phyloP scores from a whole-genome alignment of 2,797 vertebrate genomes.

The Pseudopleuronectes americanus region DNA sequence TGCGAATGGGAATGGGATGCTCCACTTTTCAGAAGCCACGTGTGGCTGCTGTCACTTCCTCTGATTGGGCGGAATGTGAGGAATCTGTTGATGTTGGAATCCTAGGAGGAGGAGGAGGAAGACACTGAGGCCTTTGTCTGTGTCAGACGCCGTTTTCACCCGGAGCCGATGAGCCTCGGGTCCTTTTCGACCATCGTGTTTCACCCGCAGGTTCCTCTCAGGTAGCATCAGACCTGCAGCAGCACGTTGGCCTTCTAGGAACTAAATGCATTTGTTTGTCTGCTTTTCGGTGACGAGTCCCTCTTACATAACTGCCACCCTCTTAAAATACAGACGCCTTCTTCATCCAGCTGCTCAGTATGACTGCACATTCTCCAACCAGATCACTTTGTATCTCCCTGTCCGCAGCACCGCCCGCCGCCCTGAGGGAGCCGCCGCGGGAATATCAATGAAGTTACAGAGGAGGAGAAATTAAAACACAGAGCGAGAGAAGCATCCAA shows the following conservation, averaged over 20 bases:
- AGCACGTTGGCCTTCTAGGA: background rate
- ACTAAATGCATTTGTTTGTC: background rate
- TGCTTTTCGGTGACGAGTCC: background rate
- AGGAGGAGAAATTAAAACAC: slow-evolving; percentile 21
- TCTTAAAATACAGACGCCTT: slow-evolving; percentile 19
- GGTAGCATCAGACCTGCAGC: slow-evolving; percentile 15
- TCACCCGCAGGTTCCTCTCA: background rate
- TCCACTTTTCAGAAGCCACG: slow-evolving; percentile 10
- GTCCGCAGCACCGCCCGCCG: background rate
- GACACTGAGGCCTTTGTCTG: slow-evolving; percentile 46
- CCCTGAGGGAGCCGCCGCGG: slow-evolving; percentile 21
- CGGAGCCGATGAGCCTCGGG: background rate
- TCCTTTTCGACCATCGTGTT: background rate
- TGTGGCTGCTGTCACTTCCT: slow-evolving; percentile 23
- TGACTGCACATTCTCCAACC: background rate
- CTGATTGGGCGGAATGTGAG: slow-evolving; percentile 40
- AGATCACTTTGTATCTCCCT: background rate
- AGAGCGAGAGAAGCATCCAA: background rate
- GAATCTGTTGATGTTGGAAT: slow-evolving; percentile 34
- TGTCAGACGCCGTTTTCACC: slow-evolving; percentile 10
- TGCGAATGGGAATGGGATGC: slow-evolving; percentile 24
- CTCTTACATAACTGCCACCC: slow-evolving; percentile 1
- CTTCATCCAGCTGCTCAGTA: slow-evolving; percentile 25
- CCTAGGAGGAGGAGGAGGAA: slow-evolving; percentile 8
- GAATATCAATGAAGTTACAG: slow-evolving; percentile 51